phyloP scores from a whole-genome alignment of 2,888 invertebrate species.

The Euplexia lucipara region DNA sequence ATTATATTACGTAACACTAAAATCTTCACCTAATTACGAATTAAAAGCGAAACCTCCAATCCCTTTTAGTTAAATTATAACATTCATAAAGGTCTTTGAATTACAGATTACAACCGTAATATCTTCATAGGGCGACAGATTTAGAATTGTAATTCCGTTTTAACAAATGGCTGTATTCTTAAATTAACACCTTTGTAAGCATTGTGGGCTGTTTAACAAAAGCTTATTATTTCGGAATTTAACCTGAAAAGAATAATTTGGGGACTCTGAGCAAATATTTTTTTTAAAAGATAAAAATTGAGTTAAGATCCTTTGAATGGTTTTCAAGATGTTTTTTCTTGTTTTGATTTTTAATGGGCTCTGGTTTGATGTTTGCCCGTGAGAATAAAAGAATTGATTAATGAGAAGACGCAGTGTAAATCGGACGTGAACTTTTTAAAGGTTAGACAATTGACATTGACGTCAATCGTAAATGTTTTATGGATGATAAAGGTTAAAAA shows the following conservation, averaged over 20 bases:
- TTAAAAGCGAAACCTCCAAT: conserved; percentile 36
- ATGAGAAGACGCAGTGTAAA: conserved; percentile 23
- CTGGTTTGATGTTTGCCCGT: conserved; percentile 31
- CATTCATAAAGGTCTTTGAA: conserved; percentile 50
- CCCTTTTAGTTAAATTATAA: conserved; percentile 43
- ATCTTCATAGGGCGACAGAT: conserved; percentile 50
- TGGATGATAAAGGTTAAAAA: too few relatives aligned
- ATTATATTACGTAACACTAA: conserved; percentile 18
- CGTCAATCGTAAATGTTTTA: neutral
- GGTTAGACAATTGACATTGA: neutral
- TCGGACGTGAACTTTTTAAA: conserved; percentile 14
- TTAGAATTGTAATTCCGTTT: conserved; percentile 52
- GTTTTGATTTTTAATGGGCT: conserved; percentile 42
- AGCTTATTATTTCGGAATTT: conserved; percentile 52
- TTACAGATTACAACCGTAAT: conserved; percentile 56
- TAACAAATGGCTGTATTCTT: conserved; percentile 56
- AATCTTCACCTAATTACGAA: conserved; percentile 47
- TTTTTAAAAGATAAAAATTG: conserved; percentile 42
- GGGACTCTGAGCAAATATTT: conserved; percentile 35
- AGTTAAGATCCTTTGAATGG: conserved; percentile 37
- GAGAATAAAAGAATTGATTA: conserved; percentile 41
- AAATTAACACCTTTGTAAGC: conserved; percentile 60
- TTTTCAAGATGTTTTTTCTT: conserved; percentile 33
- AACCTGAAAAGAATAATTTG: conserved; percentile 57
- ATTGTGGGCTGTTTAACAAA: conserved; percentile 57